Conservation (phyloP, 2,797 vertebrate genomes). For the Alca torda region DNA sequence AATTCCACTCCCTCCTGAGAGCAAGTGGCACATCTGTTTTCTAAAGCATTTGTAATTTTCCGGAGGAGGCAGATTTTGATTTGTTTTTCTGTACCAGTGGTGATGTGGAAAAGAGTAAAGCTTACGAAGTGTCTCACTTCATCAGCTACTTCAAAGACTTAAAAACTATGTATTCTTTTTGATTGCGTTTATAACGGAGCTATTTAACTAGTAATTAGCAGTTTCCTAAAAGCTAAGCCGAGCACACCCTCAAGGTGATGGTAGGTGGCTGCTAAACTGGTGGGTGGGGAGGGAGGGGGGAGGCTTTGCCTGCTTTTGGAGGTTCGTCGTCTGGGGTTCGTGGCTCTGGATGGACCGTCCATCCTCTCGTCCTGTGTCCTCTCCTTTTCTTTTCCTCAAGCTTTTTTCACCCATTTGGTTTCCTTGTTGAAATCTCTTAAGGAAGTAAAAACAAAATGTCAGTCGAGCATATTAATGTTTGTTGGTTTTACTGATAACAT, state of each 20-base stretch:
- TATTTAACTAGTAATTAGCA: background rate
- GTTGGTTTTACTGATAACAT: accelerated
- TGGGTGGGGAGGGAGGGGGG: background rate
- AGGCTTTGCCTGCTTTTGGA: conserved; percentile 74
- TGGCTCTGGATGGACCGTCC: conserved; percentile 14
- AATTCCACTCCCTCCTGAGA: background rate
- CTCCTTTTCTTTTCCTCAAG: conserved; percentile 45
- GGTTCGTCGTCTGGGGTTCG: conserved; percentile 41
- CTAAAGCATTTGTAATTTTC: background rate
- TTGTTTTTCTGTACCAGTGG: background rate
- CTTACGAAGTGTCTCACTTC: background rate
- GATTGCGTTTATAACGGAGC: background rate
- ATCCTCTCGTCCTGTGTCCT: background rate
- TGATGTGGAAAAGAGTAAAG: accelerated
- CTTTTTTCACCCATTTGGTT: conserved; percentile 59
- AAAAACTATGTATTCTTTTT: accelerated
- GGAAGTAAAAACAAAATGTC: background rate
- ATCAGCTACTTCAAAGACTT: background rate
- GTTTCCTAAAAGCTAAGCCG: background rate
- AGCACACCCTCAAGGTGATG: accelerated
- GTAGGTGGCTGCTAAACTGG: background rate
- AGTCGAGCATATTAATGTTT: background rate
- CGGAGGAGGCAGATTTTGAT: background rate
- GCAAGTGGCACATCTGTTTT: background rate
- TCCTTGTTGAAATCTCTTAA: background rate